phyloP scores from a whole-genome alignment of 2,113 vertebrate species.

The Ciconia stormi region DNA sequence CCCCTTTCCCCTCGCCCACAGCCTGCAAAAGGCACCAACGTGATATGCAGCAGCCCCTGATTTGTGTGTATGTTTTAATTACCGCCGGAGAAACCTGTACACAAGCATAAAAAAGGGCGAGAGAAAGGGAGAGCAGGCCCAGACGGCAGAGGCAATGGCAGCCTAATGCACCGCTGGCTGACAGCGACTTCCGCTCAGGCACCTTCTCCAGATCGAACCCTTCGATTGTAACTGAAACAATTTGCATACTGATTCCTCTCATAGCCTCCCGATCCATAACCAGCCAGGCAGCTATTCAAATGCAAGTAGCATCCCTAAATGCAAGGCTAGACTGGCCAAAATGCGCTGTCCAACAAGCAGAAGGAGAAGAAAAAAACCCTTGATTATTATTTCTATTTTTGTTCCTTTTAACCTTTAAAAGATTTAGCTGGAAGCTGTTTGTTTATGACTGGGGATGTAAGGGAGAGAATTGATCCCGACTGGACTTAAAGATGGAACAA shows the following conservation, averaged over 20 bases:
- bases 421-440: conserved; percentile 73
- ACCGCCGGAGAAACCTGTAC: conserved; percentile 63
- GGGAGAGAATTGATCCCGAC: conserved; percentile 69
- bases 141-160: conserved; percentile 69
- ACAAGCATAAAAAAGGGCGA: conserved; percentile 58
- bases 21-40: conserved; percentile 36
- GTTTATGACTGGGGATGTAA: conserved; percentile 74
- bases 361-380: conserved; percentile 61
- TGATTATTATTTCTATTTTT: conserved; percentile 62
- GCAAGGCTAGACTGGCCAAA: conserved; percentile 78
- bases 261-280: conserved; percentile 90
- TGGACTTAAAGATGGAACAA: conserved; percentile 73
- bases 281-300: conserved; percentile 93
- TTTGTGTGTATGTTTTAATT: conserved; percentile 75
- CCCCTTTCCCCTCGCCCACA: not conserved
- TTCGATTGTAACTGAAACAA: conserved; percentile 99
- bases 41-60: conserved; percentile 57
- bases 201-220: conserved; percentile 93
- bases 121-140: conserved; percentile 65
- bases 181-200: conserved; percentile 87
- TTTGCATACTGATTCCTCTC: conserved; percentile 99
- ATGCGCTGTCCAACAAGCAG: conserved; percentile 64
- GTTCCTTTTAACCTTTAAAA: conserved; percentile 64
- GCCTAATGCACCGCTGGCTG: conserved; percentile 85
- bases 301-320: conserved; percentile 87